Base-by-base conservation (phyloP, 2,797 vertebrate species). In the Sciurus vulgaris region DNA sequence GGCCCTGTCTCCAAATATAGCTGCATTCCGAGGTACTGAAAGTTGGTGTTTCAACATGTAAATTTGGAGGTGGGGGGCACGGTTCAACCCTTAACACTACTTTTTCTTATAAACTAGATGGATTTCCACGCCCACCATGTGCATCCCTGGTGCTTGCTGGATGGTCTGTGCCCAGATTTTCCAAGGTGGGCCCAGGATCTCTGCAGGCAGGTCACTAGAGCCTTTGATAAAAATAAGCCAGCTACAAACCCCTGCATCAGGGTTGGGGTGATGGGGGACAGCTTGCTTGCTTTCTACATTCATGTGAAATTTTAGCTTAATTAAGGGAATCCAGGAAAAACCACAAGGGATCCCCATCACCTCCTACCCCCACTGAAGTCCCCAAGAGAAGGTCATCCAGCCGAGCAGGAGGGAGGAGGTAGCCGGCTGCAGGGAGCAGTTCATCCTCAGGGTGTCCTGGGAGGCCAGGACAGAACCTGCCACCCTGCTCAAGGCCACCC, bases 21-120 rank as follows among this genome's bases (percentile, higher is more conserved):
- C 82, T 74, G 63, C 49, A 18, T 73, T 70, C 13, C 13, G 70
- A 79, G 86, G 61, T 51, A 10, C 51, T 24, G 24, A 35, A 30
- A 47, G 28, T 61, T 56, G 61, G 41, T 33, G 18, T 30, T 47
- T 73, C 41, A 10, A 17, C 44, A 22, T 69, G 28, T 6, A 49
- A 63, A 70, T 69, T 33, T 22, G 28, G 33, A 10, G 22, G 59
- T 61, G 30, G 20, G 10, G 8, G 2, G 22, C 56, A 79, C 47
- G 63, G 44, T 38, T 47, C 41, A 87, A 35, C 51, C 47, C 7
- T 6, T 65, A 44, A n/a, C 14, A 33, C 14, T 49, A 28, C 14
- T 73, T 96, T 38, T 38, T 38, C 38, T 89, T 77, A 84, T 93
- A 81, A 83, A 70, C 18, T 13, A 85, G 78, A 49, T 30, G 38